Base-by-base conservation (phyloP, 92 coral and sea anemone species). In the Meandrina meandrites region DNA sequence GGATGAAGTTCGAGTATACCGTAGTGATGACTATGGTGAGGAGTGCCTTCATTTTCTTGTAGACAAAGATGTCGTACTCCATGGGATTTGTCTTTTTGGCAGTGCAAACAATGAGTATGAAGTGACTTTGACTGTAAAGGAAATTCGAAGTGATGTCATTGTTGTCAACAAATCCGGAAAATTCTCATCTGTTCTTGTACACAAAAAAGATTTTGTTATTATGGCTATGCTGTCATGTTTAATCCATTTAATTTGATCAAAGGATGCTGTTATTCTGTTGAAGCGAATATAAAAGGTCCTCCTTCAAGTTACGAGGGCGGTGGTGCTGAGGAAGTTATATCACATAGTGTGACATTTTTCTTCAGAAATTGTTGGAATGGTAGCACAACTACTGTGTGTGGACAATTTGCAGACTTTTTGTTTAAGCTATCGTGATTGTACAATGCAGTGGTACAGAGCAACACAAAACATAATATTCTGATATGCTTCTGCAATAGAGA, bases 341-440 rank as follows among this genome's bases (percentile, higher is more conserved):
- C 9, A 24, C 48, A 48, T 42, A 32, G 54, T 42, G 79, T 75
- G 56, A 75, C 28, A 24, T 75, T 75, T 40, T 37, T 30, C 9
- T 75, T 75, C 42, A 0, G 4, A 3, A 42, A 40, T 40, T 40
- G 31, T 42, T 1, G 0, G 42, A 10, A 3, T 32, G 0, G 9
- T 5, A 8, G 27, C 22, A 75, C 79, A 21, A 4, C 3, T 12
- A 4, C 28, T 37, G 1, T 3, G 4, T 8, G 6, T 1, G 79
- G 79, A 32, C 79, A 75, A 75, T 40, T 75, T 75, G 54, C 79
- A 5, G 79, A 40, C 17, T 75, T 75, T 21, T 31, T 40, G 13
- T 75, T 75, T 75, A 56, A 15, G 60, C 19, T 56, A 15, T 21
- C 1, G 16, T 56, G 24, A 56, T 21, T 14, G 18, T 17, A 56